A percentile compares a stretch with the other conserved stretches of the same genome.
Conservation (phyloP, 2,888 invertebrate genomes). For the Meghimatium bilineatum region DNA sequence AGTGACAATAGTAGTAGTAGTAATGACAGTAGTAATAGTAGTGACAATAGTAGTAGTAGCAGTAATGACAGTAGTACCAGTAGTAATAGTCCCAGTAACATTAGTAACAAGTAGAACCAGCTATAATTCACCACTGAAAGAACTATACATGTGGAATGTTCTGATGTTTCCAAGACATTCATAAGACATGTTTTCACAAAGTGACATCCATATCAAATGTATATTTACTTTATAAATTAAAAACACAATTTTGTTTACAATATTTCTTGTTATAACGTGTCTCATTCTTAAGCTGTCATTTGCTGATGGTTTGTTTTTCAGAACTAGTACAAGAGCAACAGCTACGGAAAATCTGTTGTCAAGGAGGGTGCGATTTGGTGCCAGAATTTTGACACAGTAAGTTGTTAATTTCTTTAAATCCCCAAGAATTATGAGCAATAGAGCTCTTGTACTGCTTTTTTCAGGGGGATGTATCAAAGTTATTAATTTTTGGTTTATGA, state of each 20-base stretch:
- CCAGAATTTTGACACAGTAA: conserved; percentile 74
- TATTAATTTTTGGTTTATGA: too few species aligned
- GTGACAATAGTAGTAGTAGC: background rate
- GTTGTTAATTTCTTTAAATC: conserved; percentile 23
- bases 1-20: background rate
- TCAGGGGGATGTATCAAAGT: background rate
- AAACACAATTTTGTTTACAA: too few species aligned
- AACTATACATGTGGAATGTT: too few species aligned
- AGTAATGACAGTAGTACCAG: background rate
- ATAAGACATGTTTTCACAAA: too few species aligned
- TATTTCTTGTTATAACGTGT: background rate
- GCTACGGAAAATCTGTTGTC: conserved; percentile 75
- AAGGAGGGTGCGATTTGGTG: conserved; percentile 74
- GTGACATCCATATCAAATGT: background rate
- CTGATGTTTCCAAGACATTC: too few species aligned
- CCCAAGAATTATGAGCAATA: too few species aligned
- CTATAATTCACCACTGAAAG: too few species aligned
- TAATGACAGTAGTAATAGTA: background rate
- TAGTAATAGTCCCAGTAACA: background rate
- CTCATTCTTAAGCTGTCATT: background rate
- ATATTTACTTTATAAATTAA: background rate
- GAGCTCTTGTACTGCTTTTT: too few species aligned
- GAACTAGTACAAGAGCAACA: conserved; percentile 71
- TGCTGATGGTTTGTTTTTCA: conserved; percentile 46
- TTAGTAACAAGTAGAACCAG: too few species aligned